A percentile compares a stretch with the other conserved stretches of the same genome.
phyloP scores from a whole-genome alignment of 2,797 vertebrate genomes.

The Hylomyscus alleni region DNA sequence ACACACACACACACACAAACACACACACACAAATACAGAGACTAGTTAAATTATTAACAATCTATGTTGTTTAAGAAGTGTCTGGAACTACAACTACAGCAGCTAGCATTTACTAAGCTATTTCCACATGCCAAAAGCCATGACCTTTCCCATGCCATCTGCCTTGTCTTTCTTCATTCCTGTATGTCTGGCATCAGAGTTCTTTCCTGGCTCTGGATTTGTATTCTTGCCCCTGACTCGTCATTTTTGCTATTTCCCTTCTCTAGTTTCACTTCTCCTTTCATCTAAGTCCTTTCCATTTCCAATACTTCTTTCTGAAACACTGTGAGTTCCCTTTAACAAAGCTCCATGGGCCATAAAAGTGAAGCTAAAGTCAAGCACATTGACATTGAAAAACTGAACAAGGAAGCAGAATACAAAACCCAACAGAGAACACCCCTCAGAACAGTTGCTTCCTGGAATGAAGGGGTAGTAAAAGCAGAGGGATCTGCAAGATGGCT shows the following conservation, averaged over 20 bases:
- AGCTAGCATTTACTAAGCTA: not conserved
- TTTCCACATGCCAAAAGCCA: fast-evolving
- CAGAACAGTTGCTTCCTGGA: not conserved
- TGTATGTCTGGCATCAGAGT: not conserved
- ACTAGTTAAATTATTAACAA: conserved; percentile 9
- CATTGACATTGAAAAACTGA: not conserved
- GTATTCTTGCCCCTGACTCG: not conserved
- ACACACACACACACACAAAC: not conserved
- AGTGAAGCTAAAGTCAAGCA: not conserved
- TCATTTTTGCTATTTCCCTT: not conserved
- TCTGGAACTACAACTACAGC: not conserved
- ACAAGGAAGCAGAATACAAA: not conserved
- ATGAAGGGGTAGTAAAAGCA: not conserved
- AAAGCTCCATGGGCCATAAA: not conserved
- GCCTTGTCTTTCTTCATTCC: not conserved
- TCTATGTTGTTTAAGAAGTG: conserved; percentile 7
- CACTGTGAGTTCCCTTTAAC: not conserved
- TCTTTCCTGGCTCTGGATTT: not conserved
- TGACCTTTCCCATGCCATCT: not conserved
- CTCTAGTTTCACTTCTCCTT: not conserved
- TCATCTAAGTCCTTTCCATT: not conserved
- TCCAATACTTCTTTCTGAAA: not conserved
- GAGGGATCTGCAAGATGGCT: not conserved
- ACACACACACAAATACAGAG: not conserved
- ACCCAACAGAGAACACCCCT: not conserved